Base-by-base conservation (phyloP, 2,888 invertebrate genomes). In the Amphipoea oculea region DNA sequence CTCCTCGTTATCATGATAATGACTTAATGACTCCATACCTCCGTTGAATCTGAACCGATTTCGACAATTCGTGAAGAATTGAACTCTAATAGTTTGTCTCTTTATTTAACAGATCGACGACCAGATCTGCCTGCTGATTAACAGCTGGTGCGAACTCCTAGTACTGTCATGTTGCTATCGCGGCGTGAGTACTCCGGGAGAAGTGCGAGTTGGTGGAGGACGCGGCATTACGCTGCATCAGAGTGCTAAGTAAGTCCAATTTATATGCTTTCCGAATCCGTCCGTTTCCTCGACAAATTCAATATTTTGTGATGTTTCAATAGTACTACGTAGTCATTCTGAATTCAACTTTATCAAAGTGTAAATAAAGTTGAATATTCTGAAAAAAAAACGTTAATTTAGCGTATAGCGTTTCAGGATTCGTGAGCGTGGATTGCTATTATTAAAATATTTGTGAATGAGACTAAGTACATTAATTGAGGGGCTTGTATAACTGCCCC, bases 111-210 rank as follows among this genome's bases (percentile, higher is more conserved):
- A 99, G 99, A 99, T 99, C 95, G 99, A 99, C 96, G 99, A 99
- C 97, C 99, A 99, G 97, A 99, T 99, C 92, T 98, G 99, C 92
- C 97, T 99, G 92, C 98, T 99, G 88, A 99, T 99, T 92, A 99
- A 99, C 96, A 99, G 99, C 84, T 99, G 99, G 99, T 99, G 99
- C 96, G 99, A 99, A 96, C 97, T 99, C 90, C 96, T 99, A 89
- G 97, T 99, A 85, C 98, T 99, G 93, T 99, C 99, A 73, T 99
- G 99, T 96, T 99, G 99, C 94, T 99, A 99, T 97, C 98, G 99
- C 84, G 99, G 99, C 63, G 98, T 99, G 95, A 97, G 98, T 86
- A 98, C 98, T 73, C 99, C 99, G 12, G 99, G 99, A 17, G 99
- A 99, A 94, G 99, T 99, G 89, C 97, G 98, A 83, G 98, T 98